phyloP scores from a whole-genome alignment of 2,797 vertebrate genomes.

The Nasua narica region DNA sequence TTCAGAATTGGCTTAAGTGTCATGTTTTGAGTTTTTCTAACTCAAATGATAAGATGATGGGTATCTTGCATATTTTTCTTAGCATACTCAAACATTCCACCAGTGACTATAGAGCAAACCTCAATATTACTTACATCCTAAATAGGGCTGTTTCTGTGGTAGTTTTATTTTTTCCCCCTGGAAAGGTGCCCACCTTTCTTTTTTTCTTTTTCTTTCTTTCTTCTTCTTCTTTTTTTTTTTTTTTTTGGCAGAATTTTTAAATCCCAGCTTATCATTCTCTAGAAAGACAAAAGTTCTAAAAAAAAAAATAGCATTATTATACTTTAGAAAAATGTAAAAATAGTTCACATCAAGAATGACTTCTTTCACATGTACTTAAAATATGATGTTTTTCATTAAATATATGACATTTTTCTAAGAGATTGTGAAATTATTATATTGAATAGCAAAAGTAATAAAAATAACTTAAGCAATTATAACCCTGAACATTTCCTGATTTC shows the following conservation, averaged over 20 bases:
- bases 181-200: background rate
- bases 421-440: background rate
- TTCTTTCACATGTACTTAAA: background rate
- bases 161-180: background rate
- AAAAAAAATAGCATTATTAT: background rate
- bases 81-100: background rate
- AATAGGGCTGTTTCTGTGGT: background rate
- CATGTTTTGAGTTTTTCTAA: background rate
- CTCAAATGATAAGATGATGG: background rate
- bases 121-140: background rate
- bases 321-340: background rate
- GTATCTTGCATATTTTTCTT: background rate
- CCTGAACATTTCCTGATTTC: background rate
- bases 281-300: background rate
- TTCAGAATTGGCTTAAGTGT: background rate
- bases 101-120: accelerated
- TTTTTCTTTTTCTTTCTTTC: background rate
- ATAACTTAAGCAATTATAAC: background rate
- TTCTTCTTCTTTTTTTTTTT: too few species aligned
- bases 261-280: background rate
- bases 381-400: background rate
- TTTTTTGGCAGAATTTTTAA: background rate
- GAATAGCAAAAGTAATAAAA: background rate
- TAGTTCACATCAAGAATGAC: background rate
- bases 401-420: background rate